A percentile compares a stretch with the other conserved stretches of the same genome.
Conservation (phyloP, 2,113 vertebrate species). For the Myrmecophaga tridactyla region DNA sequence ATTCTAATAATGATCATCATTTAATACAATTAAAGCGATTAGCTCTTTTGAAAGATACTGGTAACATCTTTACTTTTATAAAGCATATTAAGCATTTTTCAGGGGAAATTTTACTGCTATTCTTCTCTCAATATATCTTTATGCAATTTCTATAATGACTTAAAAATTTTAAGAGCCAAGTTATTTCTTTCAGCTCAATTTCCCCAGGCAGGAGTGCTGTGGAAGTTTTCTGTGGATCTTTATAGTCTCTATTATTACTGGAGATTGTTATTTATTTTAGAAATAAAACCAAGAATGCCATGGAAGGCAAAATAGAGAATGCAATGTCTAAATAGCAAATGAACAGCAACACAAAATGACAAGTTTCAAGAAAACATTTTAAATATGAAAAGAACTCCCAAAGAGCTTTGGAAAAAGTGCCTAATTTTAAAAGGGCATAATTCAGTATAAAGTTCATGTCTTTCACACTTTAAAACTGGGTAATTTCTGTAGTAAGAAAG, state of each 20-base stretch:
- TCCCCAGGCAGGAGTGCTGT: not conserved
- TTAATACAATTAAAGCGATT: slow-evolving; percentile 36
- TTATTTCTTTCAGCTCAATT: slow-evolving; percentile 19
- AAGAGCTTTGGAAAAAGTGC: not conserved
- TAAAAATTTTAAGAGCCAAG: slow-evolving; percentile 29
- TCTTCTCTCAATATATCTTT: not conserved
- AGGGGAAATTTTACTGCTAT: not conserved
- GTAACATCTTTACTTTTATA: not conserved
- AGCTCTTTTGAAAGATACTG: slow-evolving; percentile 13
- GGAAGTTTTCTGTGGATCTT: not conserved
- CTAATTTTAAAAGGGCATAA: not conserved
- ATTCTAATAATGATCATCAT: not conserved
- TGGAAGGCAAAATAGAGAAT: not conserved
- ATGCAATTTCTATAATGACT: slow-evolving; percentile 29
- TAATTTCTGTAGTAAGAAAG: slow-evolving; percentile 6
- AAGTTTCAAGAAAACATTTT: slow-evolving; percentile 44
- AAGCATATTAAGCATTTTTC: not conserved
- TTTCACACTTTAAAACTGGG: slow-evolving; percentile 29
- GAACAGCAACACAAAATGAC: not conserved
- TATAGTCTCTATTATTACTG: not conserved
- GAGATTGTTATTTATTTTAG: slow-evolving; percentile 7
- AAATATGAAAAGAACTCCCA: slow-evolving; percentile 28
- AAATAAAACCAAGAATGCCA: not conserved
- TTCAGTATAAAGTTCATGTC: not conserved
- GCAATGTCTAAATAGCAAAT: slow-evolving; percentile 14